Conservation (phyloP, 2,797 vertebrate genomes). For the Anguilla marmorata region DNA sequence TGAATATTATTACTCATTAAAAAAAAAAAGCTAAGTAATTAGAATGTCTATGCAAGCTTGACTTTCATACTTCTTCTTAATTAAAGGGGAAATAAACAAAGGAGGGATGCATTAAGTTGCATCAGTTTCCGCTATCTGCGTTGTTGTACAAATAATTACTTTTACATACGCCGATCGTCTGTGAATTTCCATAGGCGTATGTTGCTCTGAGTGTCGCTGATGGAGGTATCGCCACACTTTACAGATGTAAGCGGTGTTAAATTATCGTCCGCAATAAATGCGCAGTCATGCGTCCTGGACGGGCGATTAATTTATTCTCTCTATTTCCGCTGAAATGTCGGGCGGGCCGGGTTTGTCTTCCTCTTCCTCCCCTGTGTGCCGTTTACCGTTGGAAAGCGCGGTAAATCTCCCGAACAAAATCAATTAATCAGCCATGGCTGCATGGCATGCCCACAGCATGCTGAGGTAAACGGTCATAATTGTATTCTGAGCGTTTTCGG, state of each 20-base stretch:
- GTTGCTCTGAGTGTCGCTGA: conserved; percentile 6
- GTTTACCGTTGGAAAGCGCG: conserved; percentile 60
- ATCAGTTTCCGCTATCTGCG: conserved; percentile 8
- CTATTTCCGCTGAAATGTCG: conserved; percentile 67
- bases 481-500: conserved; percentile 15
- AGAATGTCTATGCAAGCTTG: conserved; percentile 12
- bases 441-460: conserved; percentile 42
- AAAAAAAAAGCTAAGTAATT: conserved; percentile 4
- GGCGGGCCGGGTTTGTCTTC: conserved; percentile 62
- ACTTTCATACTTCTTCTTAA: conserved; percentile 14
- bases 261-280: conserved; percentile 61
- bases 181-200: not conserved
- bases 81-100: not conserved
- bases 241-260: conserved; percentile 61
- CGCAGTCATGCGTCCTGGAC: conserved; percentile 56
- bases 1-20: conserved; percentile 4
- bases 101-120: not conserved
- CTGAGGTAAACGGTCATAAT: conserved; percentile 42
- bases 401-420: conserved; percentile 61
- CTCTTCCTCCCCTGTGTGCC: conserved; percentile 53
- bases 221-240: conserved; percentile 45
- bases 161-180: conserved; percentile 1
- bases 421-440: conserved; percentile 65
- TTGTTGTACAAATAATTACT: conserved; percentile 20
- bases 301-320: conserved; percentile 60